Evolutionary conservation across 2,797 vertebrate genomes (phyloP).

Genomic region (Pseudochaenichthys georgianus): DNA sequence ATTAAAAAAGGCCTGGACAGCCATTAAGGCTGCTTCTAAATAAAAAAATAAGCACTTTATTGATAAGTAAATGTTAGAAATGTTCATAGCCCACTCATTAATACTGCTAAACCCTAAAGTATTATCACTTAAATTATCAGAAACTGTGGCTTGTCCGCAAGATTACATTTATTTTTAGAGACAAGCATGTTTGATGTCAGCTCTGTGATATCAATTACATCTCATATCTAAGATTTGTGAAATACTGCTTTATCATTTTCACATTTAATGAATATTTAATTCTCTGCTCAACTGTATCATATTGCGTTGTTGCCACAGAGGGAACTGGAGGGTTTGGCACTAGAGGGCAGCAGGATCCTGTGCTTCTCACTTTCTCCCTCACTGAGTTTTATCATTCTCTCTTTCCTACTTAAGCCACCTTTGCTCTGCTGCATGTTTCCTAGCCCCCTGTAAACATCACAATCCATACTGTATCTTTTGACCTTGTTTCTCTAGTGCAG

Average conservation of each 20-base stretch:
- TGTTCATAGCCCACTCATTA: slow-evolving; percentile 14
- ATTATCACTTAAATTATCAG: slow-evolving; percentile 36
- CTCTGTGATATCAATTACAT: slow-evolving; percentile 51
- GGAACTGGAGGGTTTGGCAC: slow-evolving; percentile 55
- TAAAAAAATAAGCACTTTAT: neutral
- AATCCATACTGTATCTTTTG: neutral
- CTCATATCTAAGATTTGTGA: slow-evolving; percentile 59
- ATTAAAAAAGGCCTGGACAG: neutral
- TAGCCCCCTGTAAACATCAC: neutral
- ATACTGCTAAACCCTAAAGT: slow-evolving; percentile 5
- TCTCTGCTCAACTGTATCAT: slow-evolving; percentile 31
- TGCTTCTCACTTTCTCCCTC: slow-evolving; percentile 23
- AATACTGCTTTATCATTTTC: slow-evolving; percentile 66
- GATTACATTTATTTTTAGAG: slow-evolving; percentile 32
- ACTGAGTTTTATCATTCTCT: slow-evolving; percentile 5
- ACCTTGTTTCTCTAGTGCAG: neutral
- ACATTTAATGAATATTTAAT: slow-evolving; percentile 68
- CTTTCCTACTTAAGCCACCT: neutral
- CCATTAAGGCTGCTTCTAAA: neutral
- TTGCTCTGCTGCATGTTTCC: slow-evolving; percentile 7
- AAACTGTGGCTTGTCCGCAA: slow-evolving; percentile 34
- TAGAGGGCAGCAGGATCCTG: slow-evolving; percentile 79
- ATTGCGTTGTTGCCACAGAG: slow-evolving; percentile 10
- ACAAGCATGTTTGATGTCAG: slow-evolving; percentile 49
- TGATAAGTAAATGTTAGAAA: neutral